Conservation (phyloP, 2,888 invertebrate species). For the Villa cingulata region DNA sequence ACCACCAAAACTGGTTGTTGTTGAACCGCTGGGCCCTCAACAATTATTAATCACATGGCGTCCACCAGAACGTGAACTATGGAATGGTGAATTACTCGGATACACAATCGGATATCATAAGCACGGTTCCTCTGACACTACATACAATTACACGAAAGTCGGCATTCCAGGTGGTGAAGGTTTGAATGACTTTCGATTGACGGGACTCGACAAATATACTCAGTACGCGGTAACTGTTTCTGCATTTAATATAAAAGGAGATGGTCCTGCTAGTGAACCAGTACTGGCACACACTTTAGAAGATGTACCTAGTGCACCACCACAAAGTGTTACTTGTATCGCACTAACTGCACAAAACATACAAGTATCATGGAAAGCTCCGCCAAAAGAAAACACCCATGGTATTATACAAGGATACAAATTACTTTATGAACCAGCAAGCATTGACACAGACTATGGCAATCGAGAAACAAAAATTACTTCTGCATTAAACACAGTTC, state of each 20-base stretch:
- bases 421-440: conserved; percentile 48
- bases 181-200: conserved; percentile 45
- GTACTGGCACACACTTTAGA: conserved; percentile 36
- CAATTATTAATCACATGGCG: conserved; percentile 63
- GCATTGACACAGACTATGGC: conserved; percentile 28
- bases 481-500: conserved; percentile 40
- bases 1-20: conserved; percentile 51
- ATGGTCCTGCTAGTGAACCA: conserved; percentile 59
- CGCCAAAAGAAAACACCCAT: conserved; percentile 47
- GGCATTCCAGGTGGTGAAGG: conserved; percentile 38
- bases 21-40: conserved; percentile 53
- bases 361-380: conserved; percentile 56
- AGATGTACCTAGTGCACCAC: conserved; percentile 53
- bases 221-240: conserved; percentile 65
- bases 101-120: conserved; percentile 47
- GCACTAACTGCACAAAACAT: conserved; percentile 56
- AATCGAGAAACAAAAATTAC: conserved; percentile 40
- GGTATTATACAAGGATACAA: conserved; percentile 66
- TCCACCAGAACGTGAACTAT: conserved; percentile 54
- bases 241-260: conserved; percentile 68
- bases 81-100: conserved; percentile 63
- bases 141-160: conserved; percentile 30
- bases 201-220: conserved; percentile 59
- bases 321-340: conserved; percentile 50
- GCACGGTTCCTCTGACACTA: conserved; percentile 34